Percentiles rank a stretch among this genome's conserved stretches.
Conservation (phyloP, 2,888 invertebrate species). For the Liposcelis brunnea region DNA sequence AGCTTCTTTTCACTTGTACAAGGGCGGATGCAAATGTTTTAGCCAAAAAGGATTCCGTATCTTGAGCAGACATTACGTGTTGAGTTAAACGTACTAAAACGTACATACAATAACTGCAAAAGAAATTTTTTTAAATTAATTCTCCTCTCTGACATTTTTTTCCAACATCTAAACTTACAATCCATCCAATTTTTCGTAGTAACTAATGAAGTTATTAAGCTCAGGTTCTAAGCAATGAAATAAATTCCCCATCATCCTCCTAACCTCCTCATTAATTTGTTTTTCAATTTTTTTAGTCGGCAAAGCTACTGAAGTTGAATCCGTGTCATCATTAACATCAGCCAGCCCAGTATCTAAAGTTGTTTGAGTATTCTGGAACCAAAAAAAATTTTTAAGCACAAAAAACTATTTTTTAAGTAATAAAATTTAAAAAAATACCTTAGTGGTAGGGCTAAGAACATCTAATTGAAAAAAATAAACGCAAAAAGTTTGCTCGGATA, state of each 20-base stretch:
- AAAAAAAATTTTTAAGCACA: conserved; percentile 1
- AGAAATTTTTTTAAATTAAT: conserved; percentile 10
- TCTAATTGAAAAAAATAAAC: conserved; percentile 78
- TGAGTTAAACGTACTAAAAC: conserved; percentile 80
- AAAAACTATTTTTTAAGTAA: conserved; percentile 1
- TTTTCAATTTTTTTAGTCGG: conserved; percentile 40
- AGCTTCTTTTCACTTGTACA: conserved; percentile 74
- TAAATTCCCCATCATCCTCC: conserved; percentile 73
- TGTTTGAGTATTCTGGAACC: conserved; percentile 34
- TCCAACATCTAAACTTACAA: conserved; percentile 46
- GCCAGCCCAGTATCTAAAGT: conserved; percentile 32
- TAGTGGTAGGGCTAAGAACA: conserved; percentile 35
- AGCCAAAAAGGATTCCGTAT: conserved; percentile 69
- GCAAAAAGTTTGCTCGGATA: conserved; percentile 91
- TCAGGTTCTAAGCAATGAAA: conserved; percentile 80
- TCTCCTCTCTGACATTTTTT: conserved; percentile 7
- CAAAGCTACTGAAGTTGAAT: conserved; percentile 20
- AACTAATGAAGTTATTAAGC: conserved; percentile 65
- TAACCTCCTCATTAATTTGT: conserved; percentile 59
- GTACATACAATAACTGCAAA: conserved; percentile 75
- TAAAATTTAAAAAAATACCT: conserved; percentile 18
- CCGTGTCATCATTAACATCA: conserved; percentile 24
- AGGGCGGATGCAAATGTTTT: conserved; percentile 74
- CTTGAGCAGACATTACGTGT: conserved; percentile 81
- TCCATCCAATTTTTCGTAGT: conserved; percentile 73